These are phyloP conservation scores for Sminthopsis crassicaudata DNA, from an alignment of 2,113 vertebrate species.

Conservation along the genomic window DNA sequence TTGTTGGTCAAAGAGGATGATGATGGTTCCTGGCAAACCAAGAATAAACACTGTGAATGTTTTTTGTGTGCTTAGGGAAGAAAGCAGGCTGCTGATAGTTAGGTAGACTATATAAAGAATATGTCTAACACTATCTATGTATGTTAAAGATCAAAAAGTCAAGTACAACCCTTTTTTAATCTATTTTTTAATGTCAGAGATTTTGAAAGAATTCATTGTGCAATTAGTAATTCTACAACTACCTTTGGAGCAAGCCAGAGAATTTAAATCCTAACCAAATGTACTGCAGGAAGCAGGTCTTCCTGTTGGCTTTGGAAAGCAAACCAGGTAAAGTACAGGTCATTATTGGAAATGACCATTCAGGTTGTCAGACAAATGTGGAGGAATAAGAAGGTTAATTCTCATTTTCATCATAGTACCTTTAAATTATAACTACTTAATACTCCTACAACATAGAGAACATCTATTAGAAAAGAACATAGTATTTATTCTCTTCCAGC, in stretches of 20 bases:
- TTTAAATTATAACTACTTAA: neutral
- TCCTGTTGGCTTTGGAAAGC: constrained; percentile 4
- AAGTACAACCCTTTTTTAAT: neutral
- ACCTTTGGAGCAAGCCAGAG: neutral
- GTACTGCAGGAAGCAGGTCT: neutral
- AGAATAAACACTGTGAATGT: constrained; percentile 10
- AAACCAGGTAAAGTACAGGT: neutral
- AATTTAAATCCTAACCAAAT: constrained; percentile 2
- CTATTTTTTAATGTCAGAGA: constrained; percentile 1
- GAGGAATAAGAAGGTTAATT: neutral
- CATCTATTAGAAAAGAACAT: neutral
- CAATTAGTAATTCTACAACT: neutral
- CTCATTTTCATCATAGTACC: neutral
- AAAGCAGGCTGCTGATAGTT: neutral
- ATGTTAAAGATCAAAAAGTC: neutral
- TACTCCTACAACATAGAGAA: neutral
- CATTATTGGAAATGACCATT: constrained; percentile 17
- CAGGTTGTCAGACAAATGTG: neutral
- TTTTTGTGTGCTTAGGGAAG: neutral
- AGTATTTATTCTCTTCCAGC: neutral
- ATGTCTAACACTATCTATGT: neutral
- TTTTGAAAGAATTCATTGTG: neutral
- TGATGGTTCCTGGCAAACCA: constrained; percentile 12
- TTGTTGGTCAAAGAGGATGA: neutral
- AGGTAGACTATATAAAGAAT: neutral